Base-by-base conservation (phyloP, 2,113 vertebrate genomes). In the Oryzias woworae region DNA sequence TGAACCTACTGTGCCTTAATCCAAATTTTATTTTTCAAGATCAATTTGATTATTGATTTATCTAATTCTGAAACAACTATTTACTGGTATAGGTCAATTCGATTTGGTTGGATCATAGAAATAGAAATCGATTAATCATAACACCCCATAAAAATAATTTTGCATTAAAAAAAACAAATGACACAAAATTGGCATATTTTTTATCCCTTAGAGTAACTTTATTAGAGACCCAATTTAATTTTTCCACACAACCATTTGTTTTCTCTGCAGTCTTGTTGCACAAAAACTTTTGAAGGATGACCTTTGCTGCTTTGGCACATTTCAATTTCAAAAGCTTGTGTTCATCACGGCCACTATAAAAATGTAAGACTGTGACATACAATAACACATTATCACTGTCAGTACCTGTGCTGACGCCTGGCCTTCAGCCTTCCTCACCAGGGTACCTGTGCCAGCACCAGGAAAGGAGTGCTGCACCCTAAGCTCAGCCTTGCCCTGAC, bases 401-500 rank as follows among this genome's bases (percentile, higher is more conserved):
- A 26, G 62, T 93, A 98, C 97, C 95, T 98, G 96, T 52, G 88
- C 90, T 47, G 93, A 91, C 14, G 95, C 77, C 86, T 98, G 97
- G 66, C 96, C 97, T 85, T 99, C 97, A 2, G 97, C 96, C 62
- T 93, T 94, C 77, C 95, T 94, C 83, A 88, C 84, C 78, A 94
- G 80, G 5, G 94, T 94, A 77, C 86, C 90, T 13, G 85, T 71
- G 55, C 92, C 66, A 4, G 86, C 82, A 75, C 94, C 68, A 48
- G 84, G 76, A 92, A 89, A 93, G 44, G 95, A 93, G 75, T 95
- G 94, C 77, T 95, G 95, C 56, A 92, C 90, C 79, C 94, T 94
- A 64, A 87, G 87, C 78, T 98, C 95, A 16, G 91, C 60, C 84
- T 97, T 98, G 82, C 77, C 92, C 86, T 90, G 48, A 64, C 89